These are phyloP conservation scores for Ciconia boyciana DNA, from an alignment of 2,113 vertebrate species.

Conservation along the genomic window DNA sequence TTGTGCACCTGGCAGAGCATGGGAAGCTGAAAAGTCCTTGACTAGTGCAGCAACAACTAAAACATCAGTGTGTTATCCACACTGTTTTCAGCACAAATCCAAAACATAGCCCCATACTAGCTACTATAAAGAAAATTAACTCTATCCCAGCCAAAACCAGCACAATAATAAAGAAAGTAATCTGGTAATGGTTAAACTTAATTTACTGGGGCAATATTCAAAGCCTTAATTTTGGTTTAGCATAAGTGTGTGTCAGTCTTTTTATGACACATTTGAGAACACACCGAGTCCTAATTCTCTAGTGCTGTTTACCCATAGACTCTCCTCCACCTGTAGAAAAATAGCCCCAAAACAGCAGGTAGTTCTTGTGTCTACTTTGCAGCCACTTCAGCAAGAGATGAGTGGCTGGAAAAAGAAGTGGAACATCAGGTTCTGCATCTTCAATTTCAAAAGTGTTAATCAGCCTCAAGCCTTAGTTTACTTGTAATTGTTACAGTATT, in stretches of 20 bases:
- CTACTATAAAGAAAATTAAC: too few relatives aligned
- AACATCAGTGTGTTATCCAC: too few relatives aligned
- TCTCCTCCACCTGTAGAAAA: neutral
- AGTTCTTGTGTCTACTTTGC: neutral
- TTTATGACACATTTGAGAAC: neutral
- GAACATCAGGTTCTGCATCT: neutral
- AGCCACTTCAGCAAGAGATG: neutral
- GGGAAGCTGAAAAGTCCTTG: too few relatives aligned
- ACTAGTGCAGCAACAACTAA: too few relatives aligned
- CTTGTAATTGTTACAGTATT: neutral
- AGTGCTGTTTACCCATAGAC: neutral
- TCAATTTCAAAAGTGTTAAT: neutral
- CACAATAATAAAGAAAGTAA: neutral
- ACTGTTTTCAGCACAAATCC: too few relatives aligned
- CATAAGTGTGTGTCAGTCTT: neutral
- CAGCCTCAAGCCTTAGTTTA: neutral
- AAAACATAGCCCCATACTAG: too few relatives aligned
- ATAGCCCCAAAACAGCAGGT: neutral
- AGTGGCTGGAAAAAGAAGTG: neutral
- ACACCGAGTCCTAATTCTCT: neutral
- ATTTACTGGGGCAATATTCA: neutral
- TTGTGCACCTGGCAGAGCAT: too few relatives aligned
- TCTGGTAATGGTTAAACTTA: neutral
- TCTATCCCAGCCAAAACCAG: too few relatives aligned
- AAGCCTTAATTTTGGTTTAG: neutral